Evolutionary conservation across 1,140 invertebrate genomes (phyloP).

Genomic region (Limonius californicus): DNA sequence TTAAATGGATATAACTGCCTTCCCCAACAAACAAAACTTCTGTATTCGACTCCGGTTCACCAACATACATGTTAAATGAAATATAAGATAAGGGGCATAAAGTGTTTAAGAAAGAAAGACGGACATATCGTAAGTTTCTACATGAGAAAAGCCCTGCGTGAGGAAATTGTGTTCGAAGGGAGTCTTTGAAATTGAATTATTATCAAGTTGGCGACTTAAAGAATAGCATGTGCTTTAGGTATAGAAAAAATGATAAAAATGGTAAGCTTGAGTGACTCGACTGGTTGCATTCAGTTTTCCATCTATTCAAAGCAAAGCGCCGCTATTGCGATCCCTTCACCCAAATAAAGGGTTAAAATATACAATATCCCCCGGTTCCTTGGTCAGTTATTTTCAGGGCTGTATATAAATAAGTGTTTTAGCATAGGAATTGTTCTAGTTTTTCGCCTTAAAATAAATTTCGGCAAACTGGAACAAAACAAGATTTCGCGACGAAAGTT

Average conservation of each 20-base stretch:
- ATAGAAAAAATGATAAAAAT: neutral
- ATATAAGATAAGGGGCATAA: too few species aligned
- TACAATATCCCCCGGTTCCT: neutral
- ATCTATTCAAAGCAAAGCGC: neutral
- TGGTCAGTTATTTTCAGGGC: constrained; percentile 1
- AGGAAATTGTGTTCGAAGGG: too few species aligned
- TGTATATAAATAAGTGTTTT: neutral
- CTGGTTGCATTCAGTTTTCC: neutral
- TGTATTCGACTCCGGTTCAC: too few species aligned
- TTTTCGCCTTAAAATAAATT: neutral
- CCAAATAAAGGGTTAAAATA: neutral
- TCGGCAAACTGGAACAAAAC: neutral
- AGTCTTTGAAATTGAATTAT: too few species aligned
- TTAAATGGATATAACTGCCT: too few species aligned
- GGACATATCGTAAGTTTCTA: too few species aligned
- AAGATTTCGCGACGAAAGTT: neutral
- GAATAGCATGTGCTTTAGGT: neutral
- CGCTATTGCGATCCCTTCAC: neutral
- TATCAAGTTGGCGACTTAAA: too few species aligned
- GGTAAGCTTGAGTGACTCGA: neutral
- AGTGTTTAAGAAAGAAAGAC: too few species aligned
- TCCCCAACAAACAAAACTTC: too few species aligned
- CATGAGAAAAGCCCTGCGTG: too few species aligned
- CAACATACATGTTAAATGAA: too few species aligned
- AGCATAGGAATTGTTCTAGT: neutral